Conservation (phyloP, 2,888 invertebrate genomes). For the Pammene fasciana region DNA sequence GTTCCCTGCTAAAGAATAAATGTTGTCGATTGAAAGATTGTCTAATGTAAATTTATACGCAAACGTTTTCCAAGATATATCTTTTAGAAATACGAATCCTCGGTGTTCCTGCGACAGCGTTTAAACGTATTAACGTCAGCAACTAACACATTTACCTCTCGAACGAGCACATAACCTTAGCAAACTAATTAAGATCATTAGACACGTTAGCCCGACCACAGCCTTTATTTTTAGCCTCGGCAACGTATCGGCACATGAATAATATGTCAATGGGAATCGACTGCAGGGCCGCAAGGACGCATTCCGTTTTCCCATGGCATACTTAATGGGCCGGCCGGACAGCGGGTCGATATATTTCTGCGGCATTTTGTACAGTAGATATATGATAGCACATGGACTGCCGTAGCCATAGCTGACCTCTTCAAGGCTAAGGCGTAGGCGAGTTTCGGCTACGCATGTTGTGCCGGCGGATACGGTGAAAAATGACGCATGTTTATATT, state of each 20-base stretch:
- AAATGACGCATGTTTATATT: slow-evolving; percentile 12
- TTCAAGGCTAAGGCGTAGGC: slow-evolving; percentile 59
- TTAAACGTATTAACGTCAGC: background rate
- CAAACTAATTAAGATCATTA: slow-evolving; percentile 37
- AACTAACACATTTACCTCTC: slow-evolving; percentile 14
- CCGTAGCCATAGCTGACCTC: slow-evolving; percentile 42
- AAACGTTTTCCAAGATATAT: no score
- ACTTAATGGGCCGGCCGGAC: slow-evolving; percentile 62
- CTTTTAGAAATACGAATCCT: no score
- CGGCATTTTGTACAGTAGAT: slow-evolving; percentile 64
- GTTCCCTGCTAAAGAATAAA: no score
- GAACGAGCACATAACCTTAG: slow-evolving; percentile 31
- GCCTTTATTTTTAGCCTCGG: slow-evolving; percentile 36
- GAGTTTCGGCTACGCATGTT: slow-evolving; percentile 48
- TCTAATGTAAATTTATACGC: no score
- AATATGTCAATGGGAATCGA: slow-evolving; percentile 54
- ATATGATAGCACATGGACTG: slow-evolving; percentile 46
- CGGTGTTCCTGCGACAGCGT: no score
- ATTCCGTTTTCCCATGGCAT: slow-evolving; percentile 63
- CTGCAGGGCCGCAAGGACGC: slow-evolving; percentile 64
- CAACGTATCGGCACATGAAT: slow-evolving; percentile 45
- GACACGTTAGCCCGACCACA: slow-evolving; percentile 11
- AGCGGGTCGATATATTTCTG: slow-evolving; percentile 80
- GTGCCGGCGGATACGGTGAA: slow-evolving; percentile 10
- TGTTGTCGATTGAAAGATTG: no score